These are phyloP conservation scores for Dromius quadrimaculatus DNA, from an alignment of 2,888 invertebrate genomes.

Conservation along the genomic window DNA sequence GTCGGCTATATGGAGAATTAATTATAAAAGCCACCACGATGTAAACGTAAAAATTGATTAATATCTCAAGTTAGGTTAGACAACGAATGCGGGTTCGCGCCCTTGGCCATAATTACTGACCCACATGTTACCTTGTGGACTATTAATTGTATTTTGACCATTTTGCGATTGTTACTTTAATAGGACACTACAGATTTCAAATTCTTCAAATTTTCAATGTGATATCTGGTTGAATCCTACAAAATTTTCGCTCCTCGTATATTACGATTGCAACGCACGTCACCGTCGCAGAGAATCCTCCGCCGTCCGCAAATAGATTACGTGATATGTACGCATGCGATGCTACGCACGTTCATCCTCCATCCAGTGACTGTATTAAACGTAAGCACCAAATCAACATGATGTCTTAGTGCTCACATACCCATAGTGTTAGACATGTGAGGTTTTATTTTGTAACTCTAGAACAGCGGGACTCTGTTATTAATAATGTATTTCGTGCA, in stretches of 20 bases:
- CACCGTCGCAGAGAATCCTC: constrained; percentile 56
- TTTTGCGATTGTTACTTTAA: constrained; percentile 7
- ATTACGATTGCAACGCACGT: constrained; percentile 61
- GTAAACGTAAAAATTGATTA: constrained; percentile 42
- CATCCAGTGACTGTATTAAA: constrained; percentile 20
- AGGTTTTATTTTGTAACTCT: constrained; percentile 20
- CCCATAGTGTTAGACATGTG: constrained; percentile 2
- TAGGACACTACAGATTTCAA: constrained; percentile 44
- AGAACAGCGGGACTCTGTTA: constrained; percentile 39
- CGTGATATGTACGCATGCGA: constrained; percentile 60
- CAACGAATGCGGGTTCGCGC: constrained; percentile 48
- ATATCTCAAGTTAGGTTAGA: constrained; percentile 35
- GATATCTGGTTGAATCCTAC: constrained; percentile 53
- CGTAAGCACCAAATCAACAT: constrained; percentile 23
- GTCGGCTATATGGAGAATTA: constrained; percentile 34
- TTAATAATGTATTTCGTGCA: constrained; percentile 47
- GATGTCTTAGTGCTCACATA: no score
- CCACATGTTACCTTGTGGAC: constrained; percentile 50
- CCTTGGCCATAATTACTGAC: constrained; percentile 61
- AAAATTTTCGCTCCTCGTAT: not conserved
- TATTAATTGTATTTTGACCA: constrained; percentile 19
- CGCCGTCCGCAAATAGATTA: constrained; percentile 65
- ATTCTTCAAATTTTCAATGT: constrained; percentile 52
- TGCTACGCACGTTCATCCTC: constrained; percentile 35
- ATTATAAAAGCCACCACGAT: constrained; percentile 42